Evolutionary conservation across 1,140 invertebrate species (phyloP), one percentile per base, ranked within the genome.

Genomic region (Globodera ellingtonae): DNA sequence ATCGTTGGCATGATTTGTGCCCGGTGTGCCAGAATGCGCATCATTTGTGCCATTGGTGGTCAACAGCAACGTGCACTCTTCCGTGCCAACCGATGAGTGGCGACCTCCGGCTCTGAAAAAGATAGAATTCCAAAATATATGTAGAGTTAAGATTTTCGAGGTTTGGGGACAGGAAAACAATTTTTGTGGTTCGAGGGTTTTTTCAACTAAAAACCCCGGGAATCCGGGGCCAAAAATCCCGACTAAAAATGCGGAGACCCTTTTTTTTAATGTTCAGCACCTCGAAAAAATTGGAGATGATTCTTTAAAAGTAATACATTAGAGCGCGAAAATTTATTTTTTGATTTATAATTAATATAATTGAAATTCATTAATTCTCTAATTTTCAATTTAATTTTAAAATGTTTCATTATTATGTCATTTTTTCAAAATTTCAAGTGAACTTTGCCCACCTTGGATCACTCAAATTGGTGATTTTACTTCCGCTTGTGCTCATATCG

Each of bases 381-480:
- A n/a, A n/a, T n/a, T n/a, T n/a, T n/a, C 35, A 35, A 35, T 35
- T 35, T 35, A 35, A 35, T 35, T 35, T 35, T 35, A 35, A 35
- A 35, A 35, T 2, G 1, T 35, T 35, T 35, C 35, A 35, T n/a
- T 10, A n/a, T n/a, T 10, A 44, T 75, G n/a, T 59, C n/a, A 56
- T 59, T 44, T 75, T 75, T 75, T 15, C 62, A 52, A 44, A 13
- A n/a, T 46, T 24, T 62, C n/a, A n/a, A 10, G 6, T 48, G 59
- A 24, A 44, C 52, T 50, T 35, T 35, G 35, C 35, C 9, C 62
- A 24, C 18, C 44, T 10, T n/a, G n/a, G 48, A 21, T 77, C 75
- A 4, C 75, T 44, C 10, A 77, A 77, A 50, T 69, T 77, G 13
- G 75, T 18, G 6, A 77, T 62, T 62, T 62, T 62, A 15, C 56